Evolutionary conservation across 2,888 invertebrate species (phyloP).

Genomic region (Acanthosepion lycidas): DNA sequence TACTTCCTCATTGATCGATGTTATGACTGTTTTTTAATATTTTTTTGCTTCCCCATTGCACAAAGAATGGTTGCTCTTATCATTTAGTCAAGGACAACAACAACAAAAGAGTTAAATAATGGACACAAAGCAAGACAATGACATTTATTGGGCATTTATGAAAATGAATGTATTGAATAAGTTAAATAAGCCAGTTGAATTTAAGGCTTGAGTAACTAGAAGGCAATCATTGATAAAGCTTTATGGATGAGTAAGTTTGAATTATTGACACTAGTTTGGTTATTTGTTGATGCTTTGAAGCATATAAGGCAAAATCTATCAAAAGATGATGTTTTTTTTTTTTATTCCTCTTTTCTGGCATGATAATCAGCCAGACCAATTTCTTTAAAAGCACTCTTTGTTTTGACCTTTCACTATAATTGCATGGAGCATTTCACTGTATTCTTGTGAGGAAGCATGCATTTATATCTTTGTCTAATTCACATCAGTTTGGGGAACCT

Average conservation of each 20-base stretch:
- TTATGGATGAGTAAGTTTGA: background rate
- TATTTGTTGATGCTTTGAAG: background rate
- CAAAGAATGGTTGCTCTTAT: background rate
- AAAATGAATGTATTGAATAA: slow-evolving; percentile 4
- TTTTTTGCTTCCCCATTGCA: background rate
- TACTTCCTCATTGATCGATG: no score
- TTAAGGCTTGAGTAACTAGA: background rate
- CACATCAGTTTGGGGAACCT: background rate
- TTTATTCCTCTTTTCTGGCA: background rate
- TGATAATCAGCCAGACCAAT: slow-evolving; percentile 33
- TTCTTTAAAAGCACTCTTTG: background rate
- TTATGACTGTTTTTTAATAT: no score
- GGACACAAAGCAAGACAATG: background rate
- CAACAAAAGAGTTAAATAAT: background rate
- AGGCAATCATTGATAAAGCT: background rate
- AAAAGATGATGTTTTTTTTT: background rate
- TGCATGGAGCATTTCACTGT: slow-evolving; percentile 15
- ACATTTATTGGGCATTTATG: background rate
- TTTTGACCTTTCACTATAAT: background rate
- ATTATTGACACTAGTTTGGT: slow-evolving; percentile 33
- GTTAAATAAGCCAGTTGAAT: slow-evolving; percentile 16
- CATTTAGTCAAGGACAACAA: background rate
- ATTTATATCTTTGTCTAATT: slow-evolving; percentile 15
- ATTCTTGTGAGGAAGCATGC: background rate
- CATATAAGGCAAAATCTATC: background rate